phyloP scores from a whole-genome alignment of 2,888 invertebrate species.

The Tipula confusa region DNA sequence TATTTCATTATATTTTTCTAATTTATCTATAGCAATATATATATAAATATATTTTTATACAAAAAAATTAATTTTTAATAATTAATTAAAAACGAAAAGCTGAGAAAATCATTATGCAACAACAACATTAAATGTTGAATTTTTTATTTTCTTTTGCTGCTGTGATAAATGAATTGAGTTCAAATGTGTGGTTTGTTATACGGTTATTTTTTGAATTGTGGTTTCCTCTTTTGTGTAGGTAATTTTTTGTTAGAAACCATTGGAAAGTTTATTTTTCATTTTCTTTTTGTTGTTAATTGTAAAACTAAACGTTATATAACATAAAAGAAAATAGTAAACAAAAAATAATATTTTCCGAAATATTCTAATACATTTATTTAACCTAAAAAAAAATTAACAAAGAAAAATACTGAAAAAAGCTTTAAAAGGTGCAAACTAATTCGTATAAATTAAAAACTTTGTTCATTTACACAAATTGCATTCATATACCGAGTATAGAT shows the following conservation, averaged over 20 bases:
- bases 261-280: no score
- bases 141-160: background rate
- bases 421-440: background rate
- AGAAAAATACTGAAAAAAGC: background rate
- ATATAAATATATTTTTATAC: background rate
- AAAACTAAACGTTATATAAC: background rate
- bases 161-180: constrained; percentile 13
- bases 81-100: background rate
- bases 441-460: constrained; percentile 14
- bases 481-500: background rate
- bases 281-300: background rate
- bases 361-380: background rate
- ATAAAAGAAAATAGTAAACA: background rate
- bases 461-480: background rate
- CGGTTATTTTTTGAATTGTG: background rate
- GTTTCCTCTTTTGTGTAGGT: background rate
- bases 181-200: constrained; percentile 7
- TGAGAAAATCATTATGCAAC: background rate
- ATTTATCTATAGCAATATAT: background rate
- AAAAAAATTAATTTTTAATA: background rate
- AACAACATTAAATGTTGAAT: background rate
- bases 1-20: background rate
- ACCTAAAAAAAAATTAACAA: background rate
- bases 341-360: background rate
- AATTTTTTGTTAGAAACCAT: background rate